Evolutionary conservation across 2,113 vertebrate species (phyloP).

Genomic region (Gallinago jamesoni): DNA sequence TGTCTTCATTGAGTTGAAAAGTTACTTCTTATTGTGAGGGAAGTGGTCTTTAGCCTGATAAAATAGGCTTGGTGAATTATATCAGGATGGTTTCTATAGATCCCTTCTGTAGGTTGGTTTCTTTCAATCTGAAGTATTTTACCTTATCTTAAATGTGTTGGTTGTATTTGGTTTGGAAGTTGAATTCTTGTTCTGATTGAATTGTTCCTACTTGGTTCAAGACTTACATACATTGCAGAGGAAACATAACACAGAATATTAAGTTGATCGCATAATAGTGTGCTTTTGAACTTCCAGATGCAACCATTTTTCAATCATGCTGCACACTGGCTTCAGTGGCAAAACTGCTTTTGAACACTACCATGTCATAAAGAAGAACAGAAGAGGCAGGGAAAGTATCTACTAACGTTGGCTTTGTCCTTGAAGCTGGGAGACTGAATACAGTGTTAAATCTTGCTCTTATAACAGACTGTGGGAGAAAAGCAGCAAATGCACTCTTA

Average conservation of each 20-base stretch:
- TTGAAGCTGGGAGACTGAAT: constrained; percentile 30
- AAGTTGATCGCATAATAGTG: not conserved
- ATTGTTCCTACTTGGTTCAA: not conserved
- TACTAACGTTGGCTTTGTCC: not conserved
- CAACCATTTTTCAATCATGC: not conserved
- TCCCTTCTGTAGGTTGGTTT: not conserved
- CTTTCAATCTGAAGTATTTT: not conserved
- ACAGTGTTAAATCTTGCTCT: not conserved
- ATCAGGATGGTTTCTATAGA: not conserved
- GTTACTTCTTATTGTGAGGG: not conserved
- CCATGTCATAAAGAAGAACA: not conserved
- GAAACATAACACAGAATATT: not conserved
- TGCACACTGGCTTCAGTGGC: not conserved
- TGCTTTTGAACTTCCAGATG: not conserved
- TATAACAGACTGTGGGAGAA: not conserved
- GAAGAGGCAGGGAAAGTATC: not conserved
- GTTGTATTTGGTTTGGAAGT: not conserved
- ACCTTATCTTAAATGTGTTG: not conserved
- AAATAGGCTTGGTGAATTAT: not conserved
- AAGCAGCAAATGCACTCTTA: not conserved
- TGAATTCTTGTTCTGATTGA: not conserved
- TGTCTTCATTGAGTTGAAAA: not conserved
- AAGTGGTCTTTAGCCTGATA: not conserved
- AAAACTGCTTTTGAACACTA: not conserved
- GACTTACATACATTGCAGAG: not conserved